Base-by-base conservation (phyloP, 1,140 invertebrate species). In the Drosophila pallidifrons region DNA sequence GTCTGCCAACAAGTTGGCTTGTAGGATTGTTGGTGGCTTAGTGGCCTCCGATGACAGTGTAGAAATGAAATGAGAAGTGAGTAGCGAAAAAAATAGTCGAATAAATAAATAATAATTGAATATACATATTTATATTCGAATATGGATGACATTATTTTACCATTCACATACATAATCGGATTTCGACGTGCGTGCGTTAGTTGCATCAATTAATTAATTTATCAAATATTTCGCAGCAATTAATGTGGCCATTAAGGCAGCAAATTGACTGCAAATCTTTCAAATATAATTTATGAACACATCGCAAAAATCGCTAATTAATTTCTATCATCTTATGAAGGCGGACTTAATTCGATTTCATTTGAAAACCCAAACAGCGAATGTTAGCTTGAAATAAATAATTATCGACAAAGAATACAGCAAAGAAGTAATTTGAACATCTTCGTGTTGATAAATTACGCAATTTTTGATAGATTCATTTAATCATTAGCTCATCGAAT, bases 241-340 rank as follows among this genome's bases (percentile, higher is more conserved):
- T 49, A 49, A 49, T 49, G 16, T 49, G 47, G 4, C 20, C 20
- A 73, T 47, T 67, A 66, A 60, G 63, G 10, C 63, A 52, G 58
- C 63, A 73, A 73, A 73, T 65, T 71, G 68, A 49, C 60, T 57
- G 51, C 38, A 71, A 65, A 35, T 55, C 11, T 65, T 55, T 55
- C 16, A 71, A 65, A 64, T 55, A 55, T 71, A 38, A 71, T 55
- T 35, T 51, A 66, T 57, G 20, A 43, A 30, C 41, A 16, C 43
- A 11, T 1, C 1, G 58, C 13, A 58, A 58, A 20, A 59, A 11
- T 58, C 13, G 54, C 35, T 59, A 73, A 73, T 73, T 73, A 67
- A 59, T 66, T 71, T 49, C 47, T n/a, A 49, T 35, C 43, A 38
- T 60, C 5, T 47, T 47, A 30, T 30, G 51, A 71, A 57, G 51